Percentiles rank a stretch among this genome's conserved stretches.
phyloP scores from a whole-genome alignment of 2,113 vertebrate genomes.

The Anarrhichthys ocellatus region DNA sequence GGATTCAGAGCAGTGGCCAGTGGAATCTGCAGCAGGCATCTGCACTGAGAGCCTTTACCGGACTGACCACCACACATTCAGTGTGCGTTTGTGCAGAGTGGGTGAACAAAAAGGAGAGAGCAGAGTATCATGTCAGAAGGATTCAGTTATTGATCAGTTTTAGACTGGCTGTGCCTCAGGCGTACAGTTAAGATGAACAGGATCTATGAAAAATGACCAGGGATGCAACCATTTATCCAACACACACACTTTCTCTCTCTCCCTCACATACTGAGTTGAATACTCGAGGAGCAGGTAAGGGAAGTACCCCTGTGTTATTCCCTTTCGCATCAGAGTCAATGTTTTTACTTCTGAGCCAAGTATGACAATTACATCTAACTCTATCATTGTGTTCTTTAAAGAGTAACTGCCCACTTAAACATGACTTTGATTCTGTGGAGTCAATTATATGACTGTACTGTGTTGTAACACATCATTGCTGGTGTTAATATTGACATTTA shows the following conservation, averaged over 20 bases:
- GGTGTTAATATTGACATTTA: neutral
- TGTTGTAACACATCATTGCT: neutral
- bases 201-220: conserved; percentile 47
- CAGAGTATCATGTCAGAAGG: conserved; percentile 38
- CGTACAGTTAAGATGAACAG: conserved; percentile 41
- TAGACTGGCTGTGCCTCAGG: conserved; percentile 22
- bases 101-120: neutral
- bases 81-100: conserved; percentile 2
- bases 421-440: neutral
- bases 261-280: neutral
- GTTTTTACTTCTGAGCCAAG: neutral
- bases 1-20: conserved; percentile 10
- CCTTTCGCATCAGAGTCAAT: neutral
- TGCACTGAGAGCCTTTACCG: neutral
- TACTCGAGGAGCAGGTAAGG: neutral
- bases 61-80: conserved; percentile 16
- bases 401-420: too few relatives aligned
- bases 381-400: neutral
- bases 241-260: neutral
- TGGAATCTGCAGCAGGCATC: neutral
- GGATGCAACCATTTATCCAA: conserved; percentile 28
- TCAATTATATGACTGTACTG: neutral
- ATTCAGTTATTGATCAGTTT: conserved; percentile 38
- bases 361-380: neutral
- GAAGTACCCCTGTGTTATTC: neutral